Evolutionary conservation across 2,113 vertebrate genomes (phyloP).

Genomic region (Strix aluco): DNA sequence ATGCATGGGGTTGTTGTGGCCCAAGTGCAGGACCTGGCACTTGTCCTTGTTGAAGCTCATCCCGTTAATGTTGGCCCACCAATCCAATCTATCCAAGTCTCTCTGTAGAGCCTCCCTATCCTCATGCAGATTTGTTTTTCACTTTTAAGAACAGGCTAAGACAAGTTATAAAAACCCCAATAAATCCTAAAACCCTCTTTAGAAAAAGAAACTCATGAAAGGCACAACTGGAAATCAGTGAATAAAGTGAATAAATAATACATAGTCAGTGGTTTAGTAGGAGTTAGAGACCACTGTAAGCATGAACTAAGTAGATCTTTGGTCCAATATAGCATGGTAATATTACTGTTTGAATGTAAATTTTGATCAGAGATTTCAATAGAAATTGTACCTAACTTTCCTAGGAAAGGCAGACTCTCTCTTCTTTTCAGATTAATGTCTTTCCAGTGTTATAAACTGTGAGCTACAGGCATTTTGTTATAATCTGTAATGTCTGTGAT

Average conservation of each 20-base stretch:
- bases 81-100: too few species aligned
- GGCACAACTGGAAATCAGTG: background rate
- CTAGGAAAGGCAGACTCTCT: background rate
- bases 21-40: too few species aligned
- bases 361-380: background rate
- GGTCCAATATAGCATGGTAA: background rate
- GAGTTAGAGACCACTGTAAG: background rate
- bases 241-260: background rate
- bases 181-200: background rate
- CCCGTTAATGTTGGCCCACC: too few species aligned
- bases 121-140: background rate
- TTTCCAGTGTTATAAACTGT: background rate
- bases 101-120: too few species aligned
- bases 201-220: background rate
- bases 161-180: rapidly evolving
- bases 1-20: too few species aligned
- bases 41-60: too few species aligned
- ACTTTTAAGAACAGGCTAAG: background rate
- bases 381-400: background rate
- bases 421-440: background rate
- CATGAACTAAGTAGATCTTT: background rate
- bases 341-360: background rate
- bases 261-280: background rate
- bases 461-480: background rate
- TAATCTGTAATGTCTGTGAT: background rate